Base-by-base conservation (phyloP, 2,797 vertebrate species). In the Morus bassanus region DNA sequence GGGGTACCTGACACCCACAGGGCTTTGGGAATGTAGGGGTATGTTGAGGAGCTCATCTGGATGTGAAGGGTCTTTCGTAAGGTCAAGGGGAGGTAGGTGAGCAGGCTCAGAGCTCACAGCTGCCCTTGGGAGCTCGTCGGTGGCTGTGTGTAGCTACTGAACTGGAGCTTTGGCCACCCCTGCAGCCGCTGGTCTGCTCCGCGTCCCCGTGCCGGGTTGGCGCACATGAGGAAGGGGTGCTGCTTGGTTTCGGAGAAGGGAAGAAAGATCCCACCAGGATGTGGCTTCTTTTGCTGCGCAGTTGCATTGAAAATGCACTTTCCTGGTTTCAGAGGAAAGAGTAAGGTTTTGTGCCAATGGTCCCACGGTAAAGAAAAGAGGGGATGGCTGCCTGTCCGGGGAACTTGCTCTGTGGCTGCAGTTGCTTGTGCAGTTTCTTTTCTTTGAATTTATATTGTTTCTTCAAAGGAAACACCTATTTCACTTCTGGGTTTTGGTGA, bases 81-180 rank as follows among this genome's bases (percentile, higher is more conserved):
- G 85, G 23, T 18, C 5, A 41, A 7, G 17, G 14, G 8, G 76
- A 9, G 17, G 18, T 35, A 33, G 27, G 10, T 56, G 61, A 85
- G 45, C 48, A 0, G 1, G 11, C n/a, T 60, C 10, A 2, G 87
- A 60, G 57, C n/a, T 3, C 0, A 1, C 0, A 10, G 0, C 50
- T 79, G 25, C 74, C 63, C 79, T 74, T 74, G 41, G 89, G 72
- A 96, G 81, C 91, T 97, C 89, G 46, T 41, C 27, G 63, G 73
- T 79, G 81, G 54, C 85, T 35, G 17, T 3, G 3, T 72, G 76
- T 80, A 84, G 89, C 91, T 95, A 46, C 86, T 88, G 82, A 97
- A 68, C 75, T n/a, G 41, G 91, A 96, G 91, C 74, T 92, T 96
- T 89, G 70, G 48, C 61, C 28, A 39, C 21, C 17, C 5, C 3